These are phyloP conservation scores for Pangasius sanitwongsei DNA, from an alignment of 2,797 vertebrate genomes.

Conservation along the genomic window DNA sequence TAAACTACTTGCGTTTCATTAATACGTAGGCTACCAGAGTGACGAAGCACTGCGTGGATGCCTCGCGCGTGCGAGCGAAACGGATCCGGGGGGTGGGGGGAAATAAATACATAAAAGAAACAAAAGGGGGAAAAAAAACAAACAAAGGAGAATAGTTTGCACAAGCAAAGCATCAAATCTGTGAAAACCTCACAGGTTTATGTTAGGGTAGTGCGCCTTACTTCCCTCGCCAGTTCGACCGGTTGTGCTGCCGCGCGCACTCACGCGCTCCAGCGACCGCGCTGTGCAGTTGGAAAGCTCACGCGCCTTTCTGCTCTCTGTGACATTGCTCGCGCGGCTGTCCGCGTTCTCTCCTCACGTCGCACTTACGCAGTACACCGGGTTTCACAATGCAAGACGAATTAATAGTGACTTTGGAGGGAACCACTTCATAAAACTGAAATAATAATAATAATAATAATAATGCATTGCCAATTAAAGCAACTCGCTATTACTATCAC, in stretches of 20 bases:
- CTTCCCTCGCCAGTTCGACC: not conserved
- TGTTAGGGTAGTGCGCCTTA: not conserved
- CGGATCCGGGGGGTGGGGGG: not conserved
- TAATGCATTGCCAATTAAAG: not conserved
- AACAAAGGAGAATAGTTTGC: not conserved
- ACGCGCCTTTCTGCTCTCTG: not conserved
- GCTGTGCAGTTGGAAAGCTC: not conserved
- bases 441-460: not conserved
- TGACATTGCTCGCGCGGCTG: not conserved
- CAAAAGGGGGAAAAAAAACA: not conserved
- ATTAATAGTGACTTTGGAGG: not conserved
- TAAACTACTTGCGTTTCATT: slow-evolving; percentile 13
- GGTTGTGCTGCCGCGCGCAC: not conserved
- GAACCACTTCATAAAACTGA: not conserved
- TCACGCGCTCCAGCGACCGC: slow-evolving; percentile 5
- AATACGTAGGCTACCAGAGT: not conserved
- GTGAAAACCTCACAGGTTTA: not conserved
- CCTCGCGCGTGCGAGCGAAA: not conserved
- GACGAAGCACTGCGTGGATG: slow-evolving; percentile 24
- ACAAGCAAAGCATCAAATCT: not conserved
- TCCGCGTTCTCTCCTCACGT: not conserved
- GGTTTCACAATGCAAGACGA: not conserved
- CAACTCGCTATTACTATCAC: not conserved
- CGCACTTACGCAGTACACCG: slow-evolving; percentile 1
- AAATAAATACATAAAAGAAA: not conserved